Evolutionary conservation across 2,888 invertebrate genomes (phyloP).

Genomic region (Eilema depressum): DNA sequence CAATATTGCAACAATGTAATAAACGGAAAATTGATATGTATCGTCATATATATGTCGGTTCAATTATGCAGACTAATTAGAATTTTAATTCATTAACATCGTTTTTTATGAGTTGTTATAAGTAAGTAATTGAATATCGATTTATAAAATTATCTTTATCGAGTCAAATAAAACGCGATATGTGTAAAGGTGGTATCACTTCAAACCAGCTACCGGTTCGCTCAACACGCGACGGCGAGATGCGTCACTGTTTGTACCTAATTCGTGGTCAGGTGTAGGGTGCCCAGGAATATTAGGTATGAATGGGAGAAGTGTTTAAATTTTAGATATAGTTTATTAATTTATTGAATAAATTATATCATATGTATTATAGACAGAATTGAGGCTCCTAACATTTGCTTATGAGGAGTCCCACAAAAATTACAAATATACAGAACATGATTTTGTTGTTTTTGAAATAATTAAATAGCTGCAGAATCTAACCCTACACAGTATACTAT

Average conservation of each 20-base stretch:
- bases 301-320: background rate
- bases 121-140: constrained; percentile 10
- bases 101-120: background rate
- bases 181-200: constrained; percentile 29
- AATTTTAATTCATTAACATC: background rate
- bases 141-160: constrained; percentile 19
- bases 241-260: constrained; percentile 23
- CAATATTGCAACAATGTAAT: background rate
- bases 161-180: constrained; percentile 25
- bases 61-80: background rate
- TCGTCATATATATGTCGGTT: background rate
- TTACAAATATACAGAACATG: too few species aligned
- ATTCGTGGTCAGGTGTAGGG: constrained; percentile 28
- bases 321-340: background rate
- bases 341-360: too few species aligned
- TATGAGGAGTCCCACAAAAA: too few species aligned
- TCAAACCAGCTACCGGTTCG: constrained; percentile 52
- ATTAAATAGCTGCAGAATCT: background rate
- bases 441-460: background rate
- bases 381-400: too few species aligned
- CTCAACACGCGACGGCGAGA: constrained; percentile 35
- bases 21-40: background rate
- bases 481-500: too few species aligned
- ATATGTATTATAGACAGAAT: too few species aligned
- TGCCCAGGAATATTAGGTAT: constrained; percentile 2